These are phyloP conservation scores for Morinoia aosen DNA, from an alignment of 2,888 invertebrate species.

Conservation along the genomic window DNA sequence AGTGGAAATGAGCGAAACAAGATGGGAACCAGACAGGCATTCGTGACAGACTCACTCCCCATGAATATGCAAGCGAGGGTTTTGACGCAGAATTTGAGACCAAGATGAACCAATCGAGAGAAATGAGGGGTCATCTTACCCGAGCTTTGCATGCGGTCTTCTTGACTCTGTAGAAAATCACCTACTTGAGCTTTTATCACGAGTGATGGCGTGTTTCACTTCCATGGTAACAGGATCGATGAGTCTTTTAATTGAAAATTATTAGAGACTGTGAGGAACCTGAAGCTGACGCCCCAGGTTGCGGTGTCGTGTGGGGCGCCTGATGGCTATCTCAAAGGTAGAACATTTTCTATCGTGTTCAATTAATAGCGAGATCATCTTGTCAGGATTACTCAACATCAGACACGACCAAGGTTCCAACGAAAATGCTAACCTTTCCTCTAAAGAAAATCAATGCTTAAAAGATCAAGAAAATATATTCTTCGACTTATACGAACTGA, in stretches of 20 bases:
- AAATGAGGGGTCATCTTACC: constrained; percentile 28
- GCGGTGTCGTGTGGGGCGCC: constrained; percentile 13
- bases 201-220: constrained; percentile 25
- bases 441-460: background rate
- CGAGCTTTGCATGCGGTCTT: background rate
- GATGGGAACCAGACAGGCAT: constrained; percentile 9
- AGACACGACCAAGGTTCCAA: background rate
- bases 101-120: constrained; percentile 21
- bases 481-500: background rate
- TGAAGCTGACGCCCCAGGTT: background rate
- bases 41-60: constrained; percentile 13
- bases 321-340: constrained; percentile 48
- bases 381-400: constrained; percentile 48
- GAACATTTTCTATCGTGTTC: constrained; percentile 36
- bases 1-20: constrained; percentile 39
- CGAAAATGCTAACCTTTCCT: background rate
- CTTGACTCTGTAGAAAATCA: constrained; percentile 4
- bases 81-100: constrained; percentile 30
- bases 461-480: too few relatives aligned
- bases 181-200: constrained; percentile 6
- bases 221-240: constrained; percentile 26
- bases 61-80: constrained; percentile 47
- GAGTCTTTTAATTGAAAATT: constrained; percentile 38
- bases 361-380: constrained; percentile 38
- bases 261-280: constrained; percentile 2